Conservation (phyloP, 2,113 vertebrate species). For the Opisthocomus hoazin region DNA sequence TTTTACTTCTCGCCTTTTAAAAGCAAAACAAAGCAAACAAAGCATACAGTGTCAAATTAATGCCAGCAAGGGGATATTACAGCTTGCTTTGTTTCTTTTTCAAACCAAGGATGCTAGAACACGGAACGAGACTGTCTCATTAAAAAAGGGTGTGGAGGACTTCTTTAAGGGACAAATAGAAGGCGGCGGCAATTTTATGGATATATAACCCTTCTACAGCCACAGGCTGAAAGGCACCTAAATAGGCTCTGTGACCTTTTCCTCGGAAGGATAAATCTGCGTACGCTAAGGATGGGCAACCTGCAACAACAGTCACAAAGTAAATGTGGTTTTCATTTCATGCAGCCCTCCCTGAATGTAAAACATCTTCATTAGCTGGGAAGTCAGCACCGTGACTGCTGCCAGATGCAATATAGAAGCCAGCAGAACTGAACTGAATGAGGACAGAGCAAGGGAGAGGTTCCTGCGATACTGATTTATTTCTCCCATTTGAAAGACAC, state of each 20-base stretch:
- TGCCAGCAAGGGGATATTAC: constrained; percentile 1
- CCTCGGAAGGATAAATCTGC: not conserved
- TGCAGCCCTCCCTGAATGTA: not conserved
- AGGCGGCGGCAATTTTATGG: not conserved
- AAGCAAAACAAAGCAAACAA: constrained; percentile 31
- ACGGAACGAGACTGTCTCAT: not conserved
- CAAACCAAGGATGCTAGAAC: constrained; percentile 17
- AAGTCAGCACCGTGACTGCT: constrained; percentile 41
- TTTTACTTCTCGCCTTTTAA: constrained; percentile 11
- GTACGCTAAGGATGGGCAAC: not conserved
- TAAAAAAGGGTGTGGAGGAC: constrained; percentile 27
- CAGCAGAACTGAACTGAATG: constrained; percentile 17
- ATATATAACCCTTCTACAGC: not conserved
- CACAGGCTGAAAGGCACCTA: not conserved
- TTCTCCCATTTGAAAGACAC: not conserved
- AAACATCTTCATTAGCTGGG: constrained; percentile 57
- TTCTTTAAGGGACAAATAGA: not conserved
- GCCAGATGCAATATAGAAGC: constrained; percentile 44
- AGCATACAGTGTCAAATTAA: not conserved
- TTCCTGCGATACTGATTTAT: not conserved
- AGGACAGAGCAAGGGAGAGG: constrained; percentile 25
- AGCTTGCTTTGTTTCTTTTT: constrained; percentile 37
- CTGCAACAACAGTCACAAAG: not conserved
- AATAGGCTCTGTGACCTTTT: constrained; percentile 18
- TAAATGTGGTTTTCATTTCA: constrained; percentile 50